phyloP scores from a whole-genome alignment of 2,113 vertebrate species.

The Hiodon alosoides region DNA sequence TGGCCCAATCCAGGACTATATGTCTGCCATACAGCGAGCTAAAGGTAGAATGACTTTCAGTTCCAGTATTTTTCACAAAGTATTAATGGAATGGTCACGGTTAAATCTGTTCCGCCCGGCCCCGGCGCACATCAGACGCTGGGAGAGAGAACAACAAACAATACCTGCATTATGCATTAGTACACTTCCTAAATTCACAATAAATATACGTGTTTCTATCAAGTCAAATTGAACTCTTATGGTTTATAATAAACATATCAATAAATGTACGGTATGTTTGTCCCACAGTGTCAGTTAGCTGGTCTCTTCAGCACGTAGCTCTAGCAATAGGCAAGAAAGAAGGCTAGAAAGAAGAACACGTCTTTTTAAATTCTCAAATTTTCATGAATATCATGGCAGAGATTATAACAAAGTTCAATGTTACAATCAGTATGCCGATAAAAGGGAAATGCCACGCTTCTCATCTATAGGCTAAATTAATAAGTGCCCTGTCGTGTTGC shows the following conservation, averaged over 20 bases:
- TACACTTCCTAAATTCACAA: not conserved
- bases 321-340: not conserved
- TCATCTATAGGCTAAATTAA: slow-evolving; percentile 16
- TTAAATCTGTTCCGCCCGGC: too few relatives aligned
- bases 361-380: not conserved
- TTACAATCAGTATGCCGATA: not conserved
- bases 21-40: too few relatives aligned
- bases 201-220: too few relatives aligned
- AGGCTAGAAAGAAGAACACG: not conserved
- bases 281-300: not conserved
- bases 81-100: too few relatives aligned
- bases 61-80: too few relatives aligned
- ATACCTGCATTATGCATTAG: not conserved
- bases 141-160: not conserved
- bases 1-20: too few relatives aligned
- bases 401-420: not conserved
- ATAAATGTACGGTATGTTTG: too few relatives aligned
- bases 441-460: slow-evolving; percentile 1
- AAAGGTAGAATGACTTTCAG: too few relatives aligned
- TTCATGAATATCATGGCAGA: not conserved
- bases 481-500: not conserved
- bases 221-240: not conserved
- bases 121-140: too few relatives aligned
- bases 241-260: too few relatives aligned
- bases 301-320: not conserved